phyloP scores from a whole-genome alignment of 2,113 vertebrate genomes.

The Turnix velox region DNA sequence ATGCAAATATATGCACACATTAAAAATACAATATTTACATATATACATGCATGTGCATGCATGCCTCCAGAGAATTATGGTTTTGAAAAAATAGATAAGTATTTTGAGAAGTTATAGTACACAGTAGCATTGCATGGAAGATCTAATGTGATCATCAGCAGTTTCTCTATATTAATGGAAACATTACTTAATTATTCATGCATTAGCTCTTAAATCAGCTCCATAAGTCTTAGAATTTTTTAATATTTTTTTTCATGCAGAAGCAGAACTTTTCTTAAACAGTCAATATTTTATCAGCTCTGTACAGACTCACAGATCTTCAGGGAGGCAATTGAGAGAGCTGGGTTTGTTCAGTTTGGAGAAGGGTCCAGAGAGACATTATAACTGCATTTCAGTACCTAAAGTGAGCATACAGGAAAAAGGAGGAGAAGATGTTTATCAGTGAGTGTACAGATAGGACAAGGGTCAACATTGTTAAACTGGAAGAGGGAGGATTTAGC shows the following conservation, averaged over 20 bases:
- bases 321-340: background rate
- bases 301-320: rapidly evolving
- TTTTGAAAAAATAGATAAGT: background rate
- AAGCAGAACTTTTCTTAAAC: background rate
- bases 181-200: background rate
- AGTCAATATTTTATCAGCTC: background rate
- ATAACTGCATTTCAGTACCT: background rate
- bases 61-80: background rate
- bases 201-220: background rate
- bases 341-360: background rate
- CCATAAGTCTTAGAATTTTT: background rate
- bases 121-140: background rate
- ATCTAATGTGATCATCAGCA: background rate
- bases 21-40: background rate
- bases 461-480: background rate
- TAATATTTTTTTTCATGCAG: background rate
- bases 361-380: background rate
- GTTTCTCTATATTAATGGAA: background rate
- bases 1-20: background rate
- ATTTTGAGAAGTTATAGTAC: background rate
- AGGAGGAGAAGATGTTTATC: background rate
- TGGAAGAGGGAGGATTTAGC: background rate
- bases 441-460: background rate
- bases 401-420: background rate
- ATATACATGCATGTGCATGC: rapidly evolving